phyloP scores from a whole-genome alignment of 2,888 invertebrate species.

The Synergus laeviventris region DNA sequence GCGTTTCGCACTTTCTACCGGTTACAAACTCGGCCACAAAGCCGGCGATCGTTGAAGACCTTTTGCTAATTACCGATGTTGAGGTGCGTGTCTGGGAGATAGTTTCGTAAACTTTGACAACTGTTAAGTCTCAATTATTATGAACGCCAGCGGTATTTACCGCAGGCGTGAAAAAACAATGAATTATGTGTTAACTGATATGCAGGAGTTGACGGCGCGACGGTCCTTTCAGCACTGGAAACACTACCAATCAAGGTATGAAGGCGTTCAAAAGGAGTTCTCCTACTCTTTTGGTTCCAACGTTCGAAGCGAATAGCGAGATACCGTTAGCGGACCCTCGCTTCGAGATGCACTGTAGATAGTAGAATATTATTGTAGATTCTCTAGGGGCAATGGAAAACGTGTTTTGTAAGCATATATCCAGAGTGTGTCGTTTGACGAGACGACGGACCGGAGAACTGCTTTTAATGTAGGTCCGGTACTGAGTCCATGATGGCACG shows the following conservation, averaged over 20 bases:
- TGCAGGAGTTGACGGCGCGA: constrained; percentile 46
- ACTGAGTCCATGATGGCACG: background rate
- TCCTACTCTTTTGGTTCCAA: constrained; percentile 31
- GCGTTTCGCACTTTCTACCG: constrained; percentile 40
- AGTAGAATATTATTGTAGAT: constrained; percentile 20
- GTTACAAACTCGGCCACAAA: constrained; percentile 20
- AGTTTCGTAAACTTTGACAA: background rate
- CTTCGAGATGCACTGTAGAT: constrained; percentile 25
- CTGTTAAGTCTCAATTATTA: background rate
- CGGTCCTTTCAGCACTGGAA: constrained; percentile 54
- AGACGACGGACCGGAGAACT: constrained; percentile 18
- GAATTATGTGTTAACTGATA: background rate
- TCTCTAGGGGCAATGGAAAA: constrained; percentile 27
- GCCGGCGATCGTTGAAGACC: constrained; percentile 8
- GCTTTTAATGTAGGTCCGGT: background rate
- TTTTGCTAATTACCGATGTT: background rate
- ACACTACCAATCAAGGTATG: constrained; percentile 64
- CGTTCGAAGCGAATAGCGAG: constrained; percentile 23
- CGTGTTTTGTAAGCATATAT: constrained; percentile 26
- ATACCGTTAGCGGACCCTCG: constrained; percentile 31
- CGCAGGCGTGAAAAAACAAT: constrained; percentile 1
- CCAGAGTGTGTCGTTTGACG: background rate
- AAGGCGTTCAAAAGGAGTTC: constrained; percentile 30
- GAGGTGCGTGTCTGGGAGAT: background rate
- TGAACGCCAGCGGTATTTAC: constrained; percentile 20